A percentile compares a stretch with the other conserved stretches of the same genome.
Evolutionary conservation across 1,140 invertebrate genomes (phyloP).

Genomic region (Triops longicaudatus): DNA sequence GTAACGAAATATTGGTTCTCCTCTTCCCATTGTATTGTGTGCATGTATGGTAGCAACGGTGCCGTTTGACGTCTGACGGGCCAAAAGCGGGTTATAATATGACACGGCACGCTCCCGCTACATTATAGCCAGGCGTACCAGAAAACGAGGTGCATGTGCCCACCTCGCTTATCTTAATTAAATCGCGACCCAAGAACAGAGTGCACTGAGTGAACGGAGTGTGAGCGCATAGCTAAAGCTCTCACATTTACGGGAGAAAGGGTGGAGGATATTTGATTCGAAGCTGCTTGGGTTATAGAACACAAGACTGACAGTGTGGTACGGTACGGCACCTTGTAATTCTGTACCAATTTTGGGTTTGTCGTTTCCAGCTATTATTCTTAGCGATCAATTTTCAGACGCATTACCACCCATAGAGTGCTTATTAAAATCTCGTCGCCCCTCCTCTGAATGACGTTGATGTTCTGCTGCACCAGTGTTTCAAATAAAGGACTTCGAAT

Average conservation of each 20-base stretch:
- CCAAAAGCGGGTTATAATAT: constrained; percentile 9
- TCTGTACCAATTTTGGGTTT: background rate
- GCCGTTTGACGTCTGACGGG: constrained; percentile 13
- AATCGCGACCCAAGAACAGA: constrained; percentile 8
- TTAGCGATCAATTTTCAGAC: background rate
- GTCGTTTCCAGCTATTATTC: background rate
- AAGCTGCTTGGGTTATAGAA: background rate
- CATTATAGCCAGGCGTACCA: background rate
- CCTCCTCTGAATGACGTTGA: too few relatives aligned
- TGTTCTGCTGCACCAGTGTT: too few relatives aligned
- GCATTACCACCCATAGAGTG: background rate
- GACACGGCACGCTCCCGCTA: background rate
- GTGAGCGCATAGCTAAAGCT: background rate
- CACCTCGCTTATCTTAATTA: constrained; percentile 15
- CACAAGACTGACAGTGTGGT: background rate
- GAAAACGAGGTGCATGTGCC: constrained; percentile 9
- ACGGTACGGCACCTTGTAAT: background rate
- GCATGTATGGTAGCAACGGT: background rate
- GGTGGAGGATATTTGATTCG: background rate
- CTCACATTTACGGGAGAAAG: background rate
- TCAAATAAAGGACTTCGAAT: too few relatives aligned
- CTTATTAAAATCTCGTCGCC: background rate
- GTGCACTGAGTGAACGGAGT: background rate
- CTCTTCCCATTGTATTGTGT: background rate
- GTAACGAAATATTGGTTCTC: background rate